phyloP scores from a whole-genome alignment of 2,113 vertebrate genomes.

The Pachypanchax playfairii region DNA sequence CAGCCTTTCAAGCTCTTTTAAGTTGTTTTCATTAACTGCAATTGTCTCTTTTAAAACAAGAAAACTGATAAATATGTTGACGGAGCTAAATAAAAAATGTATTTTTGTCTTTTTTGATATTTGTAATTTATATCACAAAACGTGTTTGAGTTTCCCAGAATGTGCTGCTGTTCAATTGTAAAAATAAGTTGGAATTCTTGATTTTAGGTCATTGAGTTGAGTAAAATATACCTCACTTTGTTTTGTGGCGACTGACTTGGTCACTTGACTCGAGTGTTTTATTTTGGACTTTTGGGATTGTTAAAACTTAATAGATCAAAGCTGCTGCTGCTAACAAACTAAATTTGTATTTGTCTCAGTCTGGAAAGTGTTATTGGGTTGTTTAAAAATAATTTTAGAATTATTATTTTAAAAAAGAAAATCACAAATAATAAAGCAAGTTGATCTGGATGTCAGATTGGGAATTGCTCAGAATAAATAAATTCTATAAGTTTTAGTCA shows the following conservation, averaged over 20 bases:
- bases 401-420: too few species aligned
- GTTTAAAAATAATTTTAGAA: too few species aligned
- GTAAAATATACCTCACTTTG: slow-evolving; percentile 65
- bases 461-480: too few species aligned
- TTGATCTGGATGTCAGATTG: too few species aligned
- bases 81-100: slow-evolving; percentile 53
- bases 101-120: slow-evolving; percentile 71
- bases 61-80: slow-evolving; percentile 21
- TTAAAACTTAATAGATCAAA: slow-evolving; percentile 28
- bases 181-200: slow-evolving; percentile 40
- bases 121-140: slow-evolving; percentile 45
- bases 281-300: slow-evolving; percentile 49
- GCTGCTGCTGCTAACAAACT: slow-evolving; percentile 50
- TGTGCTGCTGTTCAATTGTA: slow-evolving; percentile 63
- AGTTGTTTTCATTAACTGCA: slow-evolving; percentile 25
- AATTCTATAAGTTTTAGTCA: too few species aligned
- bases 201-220: slow-evolving; percentile 31
- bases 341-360: too few species aligned
- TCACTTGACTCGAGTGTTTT: slow-evolving; percentile 45
- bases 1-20: slow-evolving; percentile 14
- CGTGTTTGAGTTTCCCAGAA: slow-evolving; percentile 55
- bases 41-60: slow-evolving; percentile 13
- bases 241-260: slow-evolving; percentile 32
- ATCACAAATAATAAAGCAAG: too few species aligned
- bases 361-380: too few species aligned